Conservation (phyloP, 2,113 vertebrate genomes). For the Grammomys surdaster region DNA sequence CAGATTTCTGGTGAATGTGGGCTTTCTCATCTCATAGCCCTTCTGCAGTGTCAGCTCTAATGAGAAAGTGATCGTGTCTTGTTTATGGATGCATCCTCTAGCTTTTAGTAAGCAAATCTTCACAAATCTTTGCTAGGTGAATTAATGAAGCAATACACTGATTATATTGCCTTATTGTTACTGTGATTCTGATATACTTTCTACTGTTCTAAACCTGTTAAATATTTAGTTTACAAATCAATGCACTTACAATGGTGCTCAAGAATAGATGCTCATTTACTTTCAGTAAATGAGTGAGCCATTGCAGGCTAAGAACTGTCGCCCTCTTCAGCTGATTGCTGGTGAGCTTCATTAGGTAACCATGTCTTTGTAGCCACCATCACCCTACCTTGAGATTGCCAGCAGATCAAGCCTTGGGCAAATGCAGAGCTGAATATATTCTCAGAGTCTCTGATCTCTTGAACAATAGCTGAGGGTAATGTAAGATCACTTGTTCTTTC, state of each 20-base stretch:
- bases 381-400: not conserved
- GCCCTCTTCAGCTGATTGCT: not conserved
- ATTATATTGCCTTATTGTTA: not conserved
- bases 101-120: not conserved
- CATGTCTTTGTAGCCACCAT: not conserved
- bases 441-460: not conserved
- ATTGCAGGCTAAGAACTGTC: not conserved
- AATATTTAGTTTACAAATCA: conserved; percentile 50
- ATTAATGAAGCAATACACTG: not conserved
- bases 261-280: not conserved
- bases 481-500: not conserved
- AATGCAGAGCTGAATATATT: not conserved
- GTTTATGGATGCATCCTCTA: not conserved
- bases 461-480: not conserved
- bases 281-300: not conserved
- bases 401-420: not conserved
- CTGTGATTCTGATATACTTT: conserved; percentile 16
- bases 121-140: not conserved
- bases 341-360: not conserved
- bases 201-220: not conserved
- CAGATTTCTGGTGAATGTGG: not conserved
- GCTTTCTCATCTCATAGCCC: not conserved
- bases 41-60: not conserved
- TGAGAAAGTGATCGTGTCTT: not conserved
- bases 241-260: not conserved